Percentiles rank a stretch among this genome's conserved stretches.
phyloP scores from a whole-genome alignment of 2,888 invertebrate genomes.

The Poecilus cupreus region DNA sequence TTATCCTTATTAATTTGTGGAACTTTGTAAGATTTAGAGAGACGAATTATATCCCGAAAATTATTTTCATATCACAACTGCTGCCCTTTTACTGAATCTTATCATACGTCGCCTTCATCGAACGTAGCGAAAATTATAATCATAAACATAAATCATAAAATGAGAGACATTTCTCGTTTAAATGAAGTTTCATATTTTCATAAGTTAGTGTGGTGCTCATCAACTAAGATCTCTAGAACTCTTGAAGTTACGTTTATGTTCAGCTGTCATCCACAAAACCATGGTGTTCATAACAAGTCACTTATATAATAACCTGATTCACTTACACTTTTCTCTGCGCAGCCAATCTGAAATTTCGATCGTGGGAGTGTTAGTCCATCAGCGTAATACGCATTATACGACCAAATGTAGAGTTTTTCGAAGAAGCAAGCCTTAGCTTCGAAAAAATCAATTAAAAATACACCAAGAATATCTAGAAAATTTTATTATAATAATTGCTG shows the following conservation, averaged over 20 bases:
- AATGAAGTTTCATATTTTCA: constrained; percentile 54
- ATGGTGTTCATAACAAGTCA: constrained; percentile 52
- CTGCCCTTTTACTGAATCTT: constrained; percentile 48
- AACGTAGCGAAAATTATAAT: constrained; percentile 2
- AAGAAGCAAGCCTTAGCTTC: constrained; percentile 24
- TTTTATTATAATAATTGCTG: constrained; percentile 30
- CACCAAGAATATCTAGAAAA: constrained; percentile 26
- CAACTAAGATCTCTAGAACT: constrained; percentile 18
- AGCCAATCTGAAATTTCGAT: constrained; percentile 2
- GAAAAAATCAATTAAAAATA: constrained; percentile 19
- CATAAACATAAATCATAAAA: background rate
- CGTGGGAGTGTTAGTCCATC: background rate
- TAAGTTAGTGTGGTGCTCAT: constrained; percentile 57
- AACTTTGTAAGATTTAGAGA: background rate
- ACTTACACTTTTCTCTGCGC: background rate
- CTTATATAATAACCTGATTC: constrained; percentile 30
- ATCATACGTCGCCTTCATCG: constrained; percentile 44
- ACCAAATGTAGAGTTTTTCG: constrained; percentile 34
- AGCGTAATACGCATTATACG: background rate
- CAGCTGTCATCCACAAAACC: constrained; percentile 49
- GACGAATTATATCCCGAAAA: background rate
- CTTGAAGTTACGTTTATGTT: constrained; percentile 35
- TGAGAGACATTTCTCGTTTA: constrained; percentile 16
- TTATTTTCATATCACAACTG: constrained; percentile 56
- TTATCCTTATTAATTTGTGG: background rate